Evolutionary conservation across 2,113 vertebrate genomes (phyloP).

Genomic region (Laticauda colubrina): DNA sequence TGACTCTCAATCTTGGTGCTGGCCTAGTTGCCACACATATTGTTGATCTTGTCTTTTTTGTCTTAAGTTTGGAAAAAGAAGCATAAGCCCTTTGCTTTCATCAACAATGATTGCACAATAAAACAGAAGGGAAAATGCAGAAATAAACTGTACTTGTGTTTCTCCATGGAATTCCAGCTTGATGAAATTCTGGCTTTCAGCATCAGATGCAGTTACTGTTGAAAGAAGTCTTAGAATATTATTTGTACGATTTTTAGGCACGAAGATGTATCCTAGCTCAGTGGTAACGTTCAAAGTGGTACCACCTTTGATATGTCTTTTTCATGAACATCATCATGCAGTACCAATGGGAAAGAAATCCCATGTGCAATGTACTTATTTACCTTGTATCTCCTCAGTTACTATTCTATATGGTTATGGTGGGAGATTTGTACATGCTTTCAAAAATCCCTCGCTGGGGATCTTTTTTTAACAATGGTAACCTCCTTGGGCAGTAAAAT

Average conservation of each 20-base stretch:
- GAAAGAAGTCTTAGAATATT: neutral
- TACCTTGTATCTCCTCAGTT: neutral
- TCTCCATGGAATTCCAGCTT: slow-evolving; percentile 1
- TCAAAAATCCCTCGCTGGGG: neutral
- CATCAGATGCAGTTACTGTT: slow-evolving; percentile 7
- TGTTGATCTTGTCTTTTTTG: neutral
- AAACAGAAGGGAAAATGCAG: neutral
- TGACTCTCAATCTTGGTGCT: neutral
- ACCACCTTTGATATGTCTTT: neutral
- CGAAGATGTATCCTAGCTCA: neutral
- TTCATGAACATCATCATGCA: neutral
- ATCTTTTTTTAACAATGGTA: neutral
- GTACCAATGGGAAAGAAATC: neutral
- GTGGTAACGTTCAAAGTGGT: neutral
- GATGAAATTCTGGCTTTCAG: slow-evolving; percentile 10
- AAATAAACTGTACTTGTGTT: slow-evolving; percentile 1
- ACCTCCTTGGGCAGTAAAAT: neutral
- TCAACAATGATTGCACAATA: neutral
- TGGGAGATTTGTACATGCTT: neutral
- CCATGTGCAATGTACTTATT: neutral
- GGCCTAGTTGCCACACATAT: neutral
- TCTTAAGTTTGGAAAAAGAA: neutral
- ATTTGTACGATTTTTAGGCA: slow-evolving; percentile 5
- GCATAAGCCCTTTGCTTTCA: neutral
- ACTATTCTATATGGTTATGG: neutral